Percentiles rank a stretch among this genome's conserved stretches.
These are phyloP conservation scores for Oryzias sinensis DNA, from an alignment of 2,797 vertebrate species.

Conservation along the genomic window DNA sequence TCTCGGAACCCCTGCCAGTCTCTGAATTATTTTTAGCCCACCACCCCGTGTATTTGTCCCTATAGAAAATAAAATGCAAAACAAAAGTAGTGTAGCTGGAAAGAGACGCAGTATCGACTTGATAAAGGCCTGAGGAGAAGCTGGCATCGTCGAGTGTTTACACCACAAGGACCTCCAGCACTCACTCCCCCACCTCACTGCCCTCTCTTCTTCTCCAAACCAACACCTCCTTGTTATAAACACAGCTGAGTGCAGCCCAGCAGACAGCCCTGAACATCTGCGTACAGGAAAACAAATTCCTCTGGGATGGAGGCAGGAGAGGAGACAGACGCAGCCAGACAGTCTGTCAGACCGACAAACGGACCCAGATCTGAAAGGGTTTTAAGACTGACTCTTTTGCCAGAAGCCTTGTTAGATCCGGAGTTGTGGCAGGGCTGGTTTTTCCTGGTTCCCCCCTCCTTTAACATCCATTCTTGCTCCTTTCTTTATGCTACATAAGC, in stretches of 20 bases:
- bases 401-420: conserved; percentile 51
- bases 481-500: conserved; percentile 33
- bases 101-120: conserved; percentile 39
- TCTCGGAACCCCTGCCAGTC: conserved; percentile 29
- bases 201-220: conserved; percentile 60
- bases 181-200: conserved; percentile 46
- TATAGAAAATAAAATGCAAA: conserved; percentile 27
- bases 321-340: conserved; percentile 49
- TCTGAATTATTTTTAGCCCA: conserved; percentile 32
- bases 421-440: conserved; percentile 41
- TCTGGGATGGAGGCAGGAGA: conserved; percentile 48
- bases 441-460: conserved; percentile 30
- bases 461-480: conserved; percentile 34
- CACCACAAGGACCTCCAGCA: conserved; percentile 60
- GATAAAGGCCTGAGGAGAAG: conserved; percentile 47
- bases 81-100: conserved; percentile 2
- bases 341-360: conserved; percentile 45
- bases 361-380: conserved; percentile 49
- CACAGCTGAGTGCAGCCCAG: conserved; percentile 69
- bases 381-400: conserved; percentile 52
- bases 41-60: conserved; percentile 36
- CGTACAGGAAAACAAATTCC: conserved; percentile 59
- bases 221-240: conserved; percentile 73
- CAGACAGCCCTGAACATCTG: conserved; percentile 71
- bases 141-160: conserved; percentile 71